Evolutionary conservation across 2,888 invertebrate genomes (phyloP).

Genomic region (Graphium colonna): DNA sequence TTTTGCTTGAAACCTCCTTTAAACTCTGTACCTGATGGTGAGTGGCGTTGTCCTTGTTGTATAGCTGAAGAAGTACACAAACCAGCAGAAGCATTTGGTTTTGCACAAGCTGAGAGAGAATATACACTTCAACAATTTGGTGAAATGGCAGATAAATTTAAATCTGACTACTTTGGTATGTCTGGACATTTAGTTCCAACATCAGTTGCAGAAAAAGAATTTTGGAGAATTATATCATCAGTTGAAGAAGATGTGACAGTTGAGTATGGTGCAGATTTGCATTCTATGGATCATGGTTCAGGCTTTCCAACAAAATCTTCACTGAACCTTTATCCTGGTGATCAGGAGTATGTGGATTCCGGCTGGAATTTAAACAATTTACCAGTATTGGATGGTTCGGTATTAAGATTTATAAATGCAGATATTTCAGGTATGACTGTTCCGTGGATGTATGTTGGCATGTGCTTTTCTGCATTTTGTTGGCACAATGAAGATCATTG

Average conservation of each 20-base stretch:
- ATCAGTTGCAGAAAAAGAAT: constrained; percentile 84
- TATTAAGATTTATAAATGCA: constrained; percentile 86
- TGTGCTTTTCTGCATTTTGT: constrained; percentile 91
- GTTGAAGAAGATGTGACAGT: constrained; percentile 87
- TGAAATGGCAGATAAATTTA: constrained; percentile 89
- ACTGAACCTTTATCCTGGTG: constrained; percentile 79
- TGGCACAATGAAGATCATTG: constrained; percentile 93
- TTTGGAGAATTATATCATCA: constrained; percentile 87
- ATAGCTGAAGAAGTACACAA: constrained; percentile 83
- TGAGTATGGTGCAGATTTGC: constrained; percentile 89
- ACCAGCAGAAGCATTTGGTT: constrained; percentile 86
- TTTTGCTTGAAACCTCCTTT: constrained; percentile 86
- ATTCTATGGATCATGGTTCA: constrained; percentile 87
- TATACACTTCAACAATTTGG: constrained; percentile 87
- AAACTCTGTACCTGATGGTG: constrained; percentile 83
- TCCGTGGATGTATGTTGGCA: constrained; percentile 92
- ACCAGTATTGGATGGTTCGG: constrained; percentile 84
- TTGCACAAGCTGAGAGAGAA: constrained; percentile 86
- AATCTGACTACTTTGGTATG: constrained; percentile 86
- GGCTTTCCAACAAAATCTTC: constrained; percentile 86
- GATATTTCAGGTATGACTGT: constrained; percentile 87
- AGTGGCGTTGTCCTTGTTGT: constrained; percentile 87
- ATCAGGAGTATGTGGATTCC: constrained; percentile 83
- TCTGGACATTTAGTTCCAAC: constrained; percentile 82
- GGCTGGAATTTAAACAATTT: constrained; percentile 90